Evolutionary conservation across 23 tunicate species (phyloP).

Genomic region (Styela plicata): DNA sequence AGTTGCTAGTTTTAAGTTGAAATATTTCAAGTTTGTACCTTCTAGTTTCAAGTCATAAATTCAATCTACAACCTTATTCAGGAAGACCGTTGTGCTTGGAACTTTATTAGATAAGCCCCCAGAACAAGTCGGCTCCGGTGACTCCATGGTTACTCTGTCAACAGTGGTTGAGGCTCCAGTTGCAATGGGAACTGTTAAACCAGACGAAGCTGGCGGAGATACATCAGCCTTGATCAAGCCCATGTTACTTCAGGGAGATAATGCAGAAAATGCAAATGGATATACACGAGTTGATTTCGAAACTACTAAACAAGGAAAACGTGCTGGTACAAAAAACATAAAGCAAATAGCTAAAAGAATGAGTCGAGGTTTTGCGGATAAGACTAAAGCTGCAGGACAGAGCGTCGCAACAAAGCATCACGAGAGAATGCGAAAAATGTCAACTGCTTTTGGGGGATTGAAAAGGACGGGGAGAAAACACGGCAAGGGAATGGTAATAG

Average conservation of each 20-base stretch:
- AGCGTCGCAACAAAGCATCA: background rate
- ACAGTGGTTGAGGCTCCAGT: background rate
- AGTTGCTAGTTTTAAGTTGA: too few species aligned
- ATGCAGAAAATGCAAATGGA: background rate
- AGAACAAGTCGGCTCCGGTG: constrained; percentile 29
- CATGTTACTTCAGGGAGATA: background rate
- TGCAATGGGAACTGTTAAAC: background rate
- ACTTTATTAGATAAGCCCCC: background rate
- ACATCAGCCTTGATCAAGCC: background rate
- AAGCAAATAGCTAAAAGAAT: background rate
- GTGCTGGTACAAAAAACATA: background rate
- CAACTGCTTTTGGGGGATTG: background rate
- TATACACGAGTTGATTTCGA: background rate
- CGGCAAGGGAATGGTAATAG: background rate
- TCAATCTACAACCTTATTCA: background rate
- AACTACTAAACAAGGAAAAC: background rate
- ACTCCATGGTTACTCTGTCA: constrained; percentile 16
- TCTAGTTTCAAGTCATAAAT: too few species aligned
- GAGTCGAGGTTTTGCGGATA: background rate
- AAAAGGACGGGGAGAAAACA: background rate
- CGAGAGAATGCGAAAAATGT: background rate
- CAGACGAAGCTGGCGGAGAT: background rate
- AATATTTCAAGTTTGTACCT: too few species aligned
- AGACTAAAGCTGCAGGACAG: background rate
- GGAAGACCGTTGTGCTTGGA: constrained; percentile 29